A percentile compares a stretch with the other conserved stretches of the same genome.
These are phyloP conservation scores for Papilio glaucus DNA, from an alignment of 1,140 invertebrate genomes.

Conservation along the genomic window DNA sequence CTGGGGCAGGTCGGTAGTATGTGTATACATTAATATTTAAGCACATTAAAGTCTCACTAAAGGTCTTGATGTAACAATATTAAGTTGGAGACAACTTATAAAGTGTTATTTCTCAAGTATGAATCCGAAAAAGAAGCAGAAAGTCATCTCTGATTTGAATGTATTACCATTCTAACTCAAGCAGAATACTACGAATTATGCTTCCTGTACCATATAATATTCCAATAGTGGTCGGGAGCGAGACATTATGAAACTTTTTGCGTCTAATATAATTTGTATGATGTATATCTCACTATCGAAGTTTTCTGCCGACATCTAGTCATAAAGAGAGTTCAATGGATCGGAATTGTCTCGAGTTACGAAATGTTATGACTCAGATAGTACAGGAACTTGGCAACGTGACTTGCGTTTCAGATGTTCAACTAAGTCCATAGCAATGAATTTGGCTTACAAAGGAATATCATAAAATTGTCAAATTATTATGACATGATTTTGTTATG, in stretches of 20 bases:
- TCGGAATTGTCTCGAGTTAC: constrained; percentile 13
- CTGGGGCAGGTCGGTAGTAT: too few relatives aligned
- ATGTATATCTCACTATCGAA: constrained; percentile 14
- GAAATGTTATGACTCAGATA: constrained; percentile 15
- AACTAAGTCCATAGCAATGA: neutral
- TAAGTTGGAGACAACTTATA: too few relatives aligned
- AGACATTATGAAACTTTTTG: constrained; percentile 8
- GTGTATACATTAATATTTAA: too few relatives aligned
- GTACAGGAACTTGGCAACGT: constrained; percentile 18
- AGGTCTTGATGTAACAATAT: too few relatives aligned
- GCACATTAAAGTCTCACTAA: too few relatives aligned
- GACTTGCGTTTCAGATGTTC: constrained; percentile 6
- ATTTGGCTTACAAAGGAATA: neutral
- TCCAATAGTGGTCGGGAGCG: neutral
- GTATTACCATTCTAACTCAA: too few relatives aligned
- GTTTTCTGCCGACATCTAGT: constrained; percentile 12
- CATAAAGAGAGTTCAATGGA: constrained; percentile 26
- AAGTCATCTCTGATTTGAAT: too few relatives aligned
- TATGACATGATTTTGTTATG: too few relatives aligned
- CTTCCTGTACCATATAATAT: constrained; percentile 19
- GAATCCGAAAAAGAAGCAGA: too few relatives aligned
- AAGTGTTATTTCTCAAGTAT: too few relatives aligned
- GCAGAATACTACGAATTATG: neutral
- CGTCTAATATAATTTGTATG: constrained; percentile 26
- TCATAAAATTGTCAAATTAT: too few relatives aligned